Evolutionary conservation across 2,113 vertebrate species (phyloP), one percentile per base, ranked within the genome.

Genomic region (Notiomystis cincta): DNA sequence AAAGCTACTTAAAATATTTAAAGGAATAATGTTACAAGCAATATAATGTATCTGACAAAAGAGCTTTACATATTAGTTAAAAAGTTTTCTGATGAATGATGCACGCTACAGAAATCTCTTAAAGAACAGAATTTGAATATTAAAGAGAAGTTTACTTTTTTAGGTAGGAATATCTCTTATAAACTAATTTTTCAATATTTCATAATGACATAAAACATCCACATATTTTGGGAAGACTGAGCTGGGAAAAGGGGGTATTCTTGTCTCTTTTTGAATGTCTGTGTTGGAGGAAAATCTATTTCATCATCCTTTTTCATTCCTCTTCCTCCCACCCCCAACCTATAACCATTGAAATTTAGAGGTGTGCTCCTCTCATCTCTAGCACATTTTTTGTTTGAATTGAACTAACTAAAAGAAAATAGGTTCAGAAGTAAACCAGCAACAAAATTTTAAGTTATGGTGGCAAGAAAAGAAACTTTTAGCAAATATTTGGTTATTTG

Each of bases 1-100:
- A 82, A 20, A 76, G 2, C 7, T 66, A 25, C 57, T 89, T 78
- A 82, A 93, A 90, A 69, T 70, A 82, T 65, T 93, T 71, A 75
- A 87, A 57, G 42, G 11, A 94, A 82, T 11, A 69, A 62, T 37
- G 25, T 20, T 95, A 35, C 47, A 65, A 95, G 33, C 13, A 81
- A 73, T 70, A 77, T 27, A 47, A 50, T 27, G 20, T 37, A 37
- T 22, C 9, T 53, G 45, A 62, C 3, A 37, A 84, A 79, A 89
- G 17, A 85, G 33, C 5, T 67, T 78, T 82, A 50, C 23, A 25
- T 56, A 71, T 64, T 33, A 60, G 27, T 75, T 83, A 25, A 28
- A 67, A 85, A 60, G 4, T 30, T 67, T 69, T 92, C 61, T 76
- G 31, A 77, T 66, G 17, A 30, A 54, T 79, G 35, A 85, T 64